Conservation (phyloP, 2,888 invertebrate genomes). For the Pecten maximus region DNA sequence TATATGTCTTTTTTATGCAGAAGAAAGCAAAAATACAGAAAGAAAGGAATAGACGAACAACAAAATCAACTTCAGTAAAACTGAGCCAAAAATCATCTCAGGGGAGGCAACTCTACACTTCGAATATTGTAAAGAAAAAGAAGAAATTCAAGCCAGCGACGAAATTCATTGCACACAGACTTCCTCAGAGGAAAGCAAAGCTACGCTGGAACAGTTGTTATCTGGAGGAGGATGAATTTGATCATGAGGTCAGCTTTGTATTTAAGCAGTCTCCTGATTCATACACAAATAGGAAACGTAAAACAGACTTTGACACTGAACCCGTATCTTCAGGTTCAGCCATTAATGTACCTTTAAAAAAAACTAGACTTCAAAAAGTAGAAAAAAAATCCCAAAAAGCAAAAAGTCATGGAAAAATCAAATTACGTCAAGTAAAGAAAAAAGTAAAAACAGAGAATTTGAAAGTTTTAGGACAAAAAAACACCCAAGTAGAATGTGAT, state of each 20-base stretch:
- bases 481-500: slow-evolving; percentile 4
- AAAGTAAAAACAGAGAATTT: neutral
- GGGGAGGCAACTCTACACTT: neutral
- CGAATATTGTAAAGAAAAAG: slow-evolving; percentile 24
- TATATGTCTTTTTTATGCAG: neutral
- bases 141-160: slow-evolving; percentile 35
- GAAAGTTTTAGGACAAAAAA: slow-evolving; percentile 27
- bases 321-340: neutral
- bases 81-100: neutral
- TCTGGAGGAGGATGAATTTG: neutral
- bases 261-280: neutral
- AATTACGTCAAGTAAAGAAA: neutral
- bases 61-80: neutral
- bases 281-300: neutral
- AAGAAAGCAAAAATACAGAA: neutral
- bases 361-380: slow-evolving; percentile 46
- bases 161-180: slow-evolving; percentile 48
- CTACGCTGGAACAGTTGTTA: slow-evolving; percentile 26
- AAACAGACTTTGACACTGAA: neutral
- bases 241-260: slow-evolving; percentile 9
- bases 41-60: neutral
- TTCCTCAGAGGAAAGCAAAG: slow-evolving; percentile 50
- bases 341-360: slow-evolving; percentile 45
- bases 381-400: slow-evolving; percentile 47
- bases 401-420: slow-evolving; percentile 45